These are phyloP conservation scores for Turritopsis dohrnii DNA, from an alignment of 30 jellyfish, hydroid and myxozoan species.

Conservation along the genomic window DNA sequence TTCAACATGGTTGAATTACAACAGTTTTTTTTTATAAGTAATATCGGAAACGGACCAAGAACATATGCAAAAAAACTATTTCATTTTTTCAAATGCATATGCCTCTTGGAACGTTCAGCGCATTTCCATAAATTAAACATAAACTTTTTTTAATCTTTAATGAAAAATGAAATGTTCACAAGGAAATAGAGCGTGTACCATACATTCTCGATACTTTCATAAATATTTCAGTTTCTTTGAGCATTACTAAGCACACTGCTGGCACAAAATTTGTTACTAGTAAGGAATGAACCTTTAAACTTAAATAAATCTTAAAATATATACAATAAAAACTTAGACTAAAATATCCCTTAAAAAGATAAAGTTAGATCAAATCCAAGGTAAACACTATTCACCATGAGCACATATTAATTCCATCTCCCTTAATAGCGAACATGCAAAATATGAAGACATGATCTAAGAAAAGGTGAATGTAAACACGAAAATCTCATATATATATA, in stretches of 20 bases:
- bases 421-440: not conserved
- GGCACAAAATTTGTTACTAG: not conserved
- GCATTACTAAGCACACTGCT: not conserved
- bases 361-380: not conserved
- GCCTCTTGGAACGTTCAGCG: not conserved
- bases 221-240: not conserved
- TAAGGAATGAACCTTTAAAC: not conserved
- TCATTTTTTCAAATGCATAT: not conserved
- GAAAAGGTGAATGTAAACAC: not conserved
- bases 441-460: not conserved
- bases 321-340: not conserved
- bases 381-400: too few species aligned
- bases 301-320: not conserved
- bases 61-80: not conserved
- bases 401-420: too few species aligned
- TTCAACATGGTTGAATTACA: not conserved
- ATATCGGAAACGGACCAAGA: not conserved
- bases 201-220: not conserved
- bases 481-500: too few species aligned
- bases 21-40: not conserved
- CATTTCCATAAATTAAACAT: not conserved
- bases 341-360: not conserved
- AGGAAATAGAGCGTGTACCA: not conserved
- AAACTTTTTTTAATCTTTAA: not conserved
- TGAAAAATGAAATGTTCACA: not conserved